These are phyloP conservation scores for Gadopsis bispinosus DNA, from an alignment of 2,797 vertebrate genomes.

Conservation along the genomic window DNA sequence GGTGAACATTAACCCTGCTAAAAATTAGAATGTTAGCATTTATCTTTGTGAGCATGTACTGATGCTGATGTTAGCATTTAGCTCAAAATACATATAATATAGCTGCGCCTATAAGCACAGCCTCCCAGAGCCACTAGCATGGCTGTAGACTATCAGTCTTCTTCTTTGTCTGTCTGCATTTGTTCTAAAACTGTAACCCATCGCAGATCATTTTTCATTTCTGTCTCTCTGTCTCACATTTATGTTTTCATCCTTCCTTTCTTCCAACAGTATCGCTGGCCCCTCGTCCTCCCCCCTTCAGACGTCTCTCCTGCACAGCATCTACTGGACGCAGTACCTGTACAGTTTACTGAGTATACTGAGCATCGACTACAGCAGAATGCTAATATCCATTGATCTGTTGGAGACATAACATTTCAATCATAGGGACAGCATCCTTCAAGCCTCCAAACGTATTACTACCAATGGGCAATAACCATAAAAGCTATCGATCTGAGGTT, in stretches of 20 bases:
- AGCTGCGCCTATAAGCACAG: neutral
- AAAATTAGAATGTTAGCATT: neutral
- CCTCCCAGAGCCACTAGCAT: neutral
- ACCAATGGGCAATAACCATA: constrained; percentile 78
- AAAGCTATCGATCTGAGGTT: constrained; percentile 63
- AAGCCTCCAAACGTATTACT: constrained; percentile 59
- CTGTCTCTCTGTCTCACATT: constrained; percentile 4
- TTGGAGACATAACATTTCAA: constrained; percentile 67
- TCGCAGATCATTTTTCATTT: constrained; percentile 8
- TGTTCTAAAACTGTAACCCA: constrained; percentile 1
- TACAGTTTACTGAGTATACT: constrained; percentile 25
- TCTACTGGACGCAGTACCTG: neutral
- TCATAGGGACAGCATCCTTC: constrained; percentile 59
- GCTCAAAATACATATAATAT: neutral
- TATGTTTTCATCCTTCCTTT: neutral
- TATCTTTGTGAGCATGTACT: neutral
- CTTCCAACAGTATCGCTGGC: neutral
- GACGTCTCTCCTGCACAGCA: constrained; percentile 13
- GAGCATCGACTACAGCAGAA: constrained; percentile 44
- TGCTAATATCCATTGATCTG: constrained; percentile 73
- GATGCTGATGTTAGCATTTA: neutral
- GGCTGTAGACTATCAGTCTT: neutral
- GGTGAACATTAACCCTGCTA: neutral
- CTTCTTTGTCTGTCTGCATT: neutral
- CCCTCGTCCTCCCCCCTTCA: neutral